Conservation (phyloP, 64 coral and sea anemone genomes). For the Montipora sp. region DNA sequence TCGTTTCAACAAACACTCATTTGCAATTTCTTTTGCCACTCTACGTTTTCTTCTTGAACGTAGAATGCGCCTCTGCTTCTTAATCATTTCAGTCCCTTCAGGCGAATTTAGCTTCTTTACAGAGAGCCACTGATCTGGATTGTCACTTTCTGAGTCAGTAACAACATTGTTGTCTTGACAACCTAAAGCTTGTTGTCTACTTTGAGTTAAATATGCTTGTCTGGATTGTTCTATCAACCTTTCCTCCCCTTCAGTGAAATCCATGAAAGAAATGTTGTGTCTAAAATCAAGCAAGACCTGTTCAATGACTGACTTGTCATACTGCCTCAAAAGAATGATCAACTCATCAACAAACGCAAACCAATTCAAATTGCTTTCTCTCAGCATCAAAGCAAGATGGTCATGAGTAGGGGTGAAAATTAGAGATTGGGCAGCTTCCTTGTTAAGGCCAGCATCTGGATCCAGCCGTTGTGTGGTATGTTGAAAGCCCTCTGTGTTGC, state of each 20-base stretch:
- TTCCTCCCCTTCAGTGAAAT: constrained; percentile 37
- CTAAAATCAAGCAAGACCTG: constrained; percentile 41
- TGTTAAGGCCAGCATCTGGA: constrained; percentile 33
- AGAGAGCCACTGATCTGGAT: neutral
- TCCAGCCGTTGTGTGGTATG: neutral
- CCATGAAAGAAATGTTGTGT: constrained; percentile 40
- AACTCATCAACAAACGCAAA: constrained; percentile 50
- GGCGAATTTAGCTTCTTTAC: constrained; percentile 31
- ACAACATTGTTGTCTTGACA: neutral
- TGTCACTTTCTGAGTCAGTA: constrained; percentile 69
- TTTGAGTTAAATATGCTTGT: constrained; percentile 28
- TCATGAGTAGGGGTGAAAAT: constrained; percentile 30
- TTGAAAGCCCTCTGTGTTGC: neutral
- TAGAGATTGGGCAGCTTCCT: neutral
- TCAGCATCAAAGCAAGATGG: constrained; percentile 43
- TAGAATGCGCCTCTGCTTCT: neutral
- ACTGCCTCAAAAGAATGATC: constrained; percentile 17
- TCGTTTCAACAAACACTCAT: constrained; percentile 33
- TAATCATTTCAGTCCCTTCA: constrained; percentile 41
- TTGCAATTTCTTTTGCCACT: constrained; percentile 45
- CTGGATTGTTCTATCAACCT: constrained; percentile 6
- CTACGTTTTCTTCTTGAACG: constrained; percentile 19
- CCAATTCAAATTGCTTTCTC: constrained; percentile 54
- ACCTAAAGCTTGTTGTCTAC: neutral
- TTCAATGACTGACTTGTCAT: neutral